Percentiles rank a stretch among this genome's conserved stretches.
Conservation (phyloP, 1,140 invertebrate genomes). For the Megalonaias nervosa region DNA sequence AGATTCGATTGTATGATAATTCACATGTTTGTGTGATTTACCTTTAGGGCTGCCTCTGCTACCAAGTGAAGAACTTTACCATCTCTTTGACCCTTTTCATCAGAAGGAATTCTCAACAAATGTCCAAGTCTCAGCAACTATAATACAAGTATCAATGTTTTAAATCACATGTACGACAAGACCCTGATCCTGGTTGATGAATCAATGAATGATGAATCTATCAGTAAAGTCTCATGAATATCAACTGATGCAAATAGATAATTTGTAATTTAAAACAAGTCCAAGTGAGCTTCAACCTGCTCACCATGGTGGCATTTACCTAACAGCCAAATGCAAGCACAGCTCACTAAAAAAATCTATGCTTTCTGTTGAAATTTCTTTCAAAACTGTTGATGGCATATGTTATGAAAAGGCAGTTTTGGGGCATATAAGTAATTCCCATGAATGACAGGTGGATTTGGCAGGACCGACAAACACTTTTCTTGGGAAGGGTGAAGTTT, state of each 20-base stretch:
- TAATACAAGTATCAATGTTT: constrained; percentile 1
- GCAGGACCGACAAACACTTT: no score
- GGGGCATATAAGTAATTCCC: no score
- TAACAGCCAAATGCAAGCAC: no score
- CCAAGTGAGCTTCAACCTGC: no score
- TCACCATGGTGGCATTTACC: no score
- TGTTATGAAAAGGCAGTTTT: no score
- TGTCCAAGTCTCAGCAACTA: constrained; percentile 76
- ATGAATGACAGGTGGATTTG: no score
- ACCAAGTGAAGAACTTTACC: constrained; percentile 77
- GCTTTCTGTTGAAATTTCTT: background rate
- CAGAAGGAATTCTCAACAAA: constrained; percentile 74
- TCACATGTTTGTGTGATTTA: constrained; percentile 61
- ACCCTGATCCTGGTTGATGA: background rate
- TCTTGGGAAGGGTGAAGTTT: no score
- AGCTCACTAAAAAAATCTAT: background rate
- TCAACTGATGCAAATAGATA: background rate
- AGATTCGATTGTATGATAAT: background rate
- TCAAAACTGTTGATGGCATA: no score
- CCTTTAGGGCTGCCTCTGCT: constrained; percentile 75
- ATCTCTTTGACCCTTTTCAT: constrained; percentile 71
- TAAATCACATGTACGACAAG: background rate
- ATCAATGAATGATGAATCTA: background rate
- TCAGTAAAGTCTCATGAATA: background rate
- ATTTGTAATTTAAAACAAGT: background rate